Evolutionary conservation across 2,797 vertebrate species (phyloP).

Genomic region (Acanthurus tractus): DNA sequence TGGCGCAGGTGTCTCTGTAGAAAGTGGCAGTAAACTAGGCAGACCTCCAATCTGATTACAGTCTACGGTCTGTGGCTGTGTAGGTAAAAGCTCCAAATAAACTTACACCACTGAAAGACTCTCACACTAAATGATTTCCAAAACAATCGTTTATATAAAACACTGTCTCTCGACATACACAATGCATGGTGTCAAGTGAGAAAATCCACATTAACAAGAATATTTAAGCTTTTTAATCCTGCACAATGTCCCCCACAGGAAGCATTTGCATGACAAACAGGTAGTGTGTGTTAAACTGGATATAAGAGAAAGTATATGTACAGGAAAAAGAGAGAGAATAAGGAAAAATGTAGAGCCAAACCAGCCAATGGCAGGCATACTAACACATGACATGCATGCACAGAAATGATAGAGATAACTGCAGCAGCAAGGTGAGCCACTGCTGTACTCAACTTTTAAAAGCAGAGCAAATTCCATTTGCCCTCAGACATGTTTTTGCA

Average conservation of each 20-base stretch:
- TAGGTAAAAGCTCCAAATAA: conserved; percentile 10
- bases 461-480: conserved; percentile 70
- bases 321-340: background rate
- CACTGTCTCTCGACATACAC: background rate
- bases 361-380: background rate
- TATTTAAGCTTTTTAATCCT: conserved; percentile 23
- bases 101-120: background rate
- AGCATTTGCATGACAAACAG: conserved; percentile 35
- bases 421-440: conserved; percentile 58
- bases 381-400: conserved; percentile 16
- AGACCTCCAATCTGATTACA: conserved; percentile 50
- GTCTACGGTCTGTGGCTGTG: conserved; percentile 17
- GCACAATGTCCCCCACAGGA: conserved; percentile 6
- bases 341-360: conserved; percentile 9
- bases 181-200: background rate
- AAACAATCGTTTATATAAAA: background rate
- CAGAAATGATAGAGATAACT: conserved; percentile 36
- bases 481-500: conserved; percentile 79
- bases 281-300: conserved; percentile 3
- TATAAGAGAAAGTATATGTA: conserved; percentile 16
- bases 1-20: conserved; percentile 60
- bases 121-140: background rate
- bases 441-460: conserved; percentile 43
- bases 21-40: conserved; percentile 38
- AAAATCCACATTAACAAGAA: background rate